Evolutionary conservation across 2,797 vertebrate genomes (phyloP), one percentile per base, ranked within the genome.

Genomic region (Leptoclinus maculatus): DNA sequence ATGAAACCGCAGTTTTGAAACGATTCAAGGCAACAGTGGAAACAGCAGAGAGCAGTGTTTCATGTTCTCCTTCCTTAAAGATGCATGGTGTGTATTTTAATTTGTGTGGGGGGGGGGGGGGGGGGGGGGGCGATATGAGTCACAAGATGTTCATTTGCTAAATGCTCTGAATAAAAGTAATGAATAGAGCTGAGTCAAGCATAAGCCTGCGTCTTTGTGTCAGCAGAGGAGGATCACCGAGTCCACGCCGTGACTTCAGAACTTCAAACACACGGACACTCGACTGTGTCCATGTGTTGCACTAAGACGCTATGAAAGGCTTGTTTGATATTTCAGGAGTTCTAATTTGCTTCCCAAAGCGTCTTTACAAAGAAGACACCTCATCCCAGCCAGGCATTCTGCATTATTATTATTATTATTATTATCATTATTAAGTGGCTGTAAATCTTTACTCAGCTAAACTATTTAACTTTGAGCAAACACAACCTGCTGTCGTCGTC

Each of bases 231-330:
- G 65, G 74, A 73, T 85, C 74, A 57, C 49, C 0, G 66, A 73
- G 78, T 77, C 63, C 82, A 49, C 19, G 43, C 5, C 34, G 60
- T 10, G 72, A 84, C 75, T 83, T 66, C 3, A 56, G 0, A 64
- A 74, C 83, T 89, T 90, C 83, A 91, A 80, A 86, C 79, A 5
- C 54, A 34, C 11, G 73, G 72, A 80, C 80, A 64, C 73, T 81
- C 68, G 27, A 58, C 45, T 78, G n/a, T n/a, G n/a, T n/a, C n/a
- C n/a, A n/a, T n/a, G n/a, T n/a, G n/a, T n/a, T n/a, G 67, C 82
- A 17, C 79, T 83, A 74, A 85, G 86, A 82, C 32, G 21, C 64
- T 21, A 4, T 65, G 39, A 77, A 85, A 78, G 79, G 75, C 80
- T 59, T 47, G 39, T 85, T 81, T 86, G 75, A 83, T 82, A 84